These are phyloP conservation scores for Ia io DNA, from an alignment of 2,113 vertebrate genomes.

Conservation along the genomic window DNA sequence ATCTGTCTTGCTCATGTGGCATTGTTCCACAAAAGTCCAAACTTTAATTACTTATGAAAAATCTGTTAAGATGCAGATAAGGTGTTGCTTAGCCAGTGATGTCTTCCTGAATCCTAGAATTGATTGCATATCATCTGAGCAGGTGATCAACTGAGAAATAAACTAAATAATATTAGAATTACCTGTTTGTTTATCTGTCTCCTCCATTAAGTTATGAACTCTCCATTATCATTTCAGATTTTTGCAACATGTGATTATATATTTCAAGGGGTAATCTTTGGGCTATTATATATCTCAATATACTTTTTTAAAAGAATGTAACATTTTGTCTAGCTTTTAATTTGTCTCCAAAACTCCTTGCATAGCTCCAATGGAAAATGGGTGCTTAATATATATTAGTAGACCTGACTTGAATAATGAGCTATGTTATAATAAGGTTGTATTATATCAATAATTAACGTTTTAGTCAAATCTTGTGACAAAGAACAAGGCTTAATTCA, in stretches of 20 bases:
- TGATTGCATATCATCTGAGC: background rate
- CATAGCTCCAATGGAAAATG: background rate
- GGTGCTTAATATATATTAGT: conserved; percentile 41
- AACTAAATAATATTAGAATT: background rate
- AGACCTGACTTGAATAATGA: conserved; percentile 62
- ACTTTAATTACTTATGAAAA: background rate
- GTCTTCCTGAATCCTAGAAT: background rate
- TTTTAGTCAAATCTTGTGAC: conserved; percentile 59
- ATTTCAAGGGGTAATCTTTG: background rate
- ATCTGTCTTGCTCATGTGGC: rapidly evolving
- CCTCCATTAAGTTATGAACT: background rate
- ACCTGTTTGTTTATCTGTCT: too few relatives aligned
- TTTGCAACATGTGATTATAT: background rate
- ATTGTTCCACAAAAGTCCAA: background rate
- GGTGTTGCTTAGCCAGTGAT: too few relatives aligned
- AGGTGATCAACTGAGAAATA: background rate
- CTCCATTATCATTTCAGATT: background rate
- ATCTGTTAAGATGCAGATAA: background rate
- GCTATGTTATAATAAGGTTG: conserved; percentile 58
- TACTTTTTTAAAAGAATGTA: background rate
- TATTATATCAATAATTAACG: conserved; percentile 73
- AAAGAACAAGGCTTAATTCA: conserved; percentile 50
- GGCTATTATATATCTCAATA: background rate
- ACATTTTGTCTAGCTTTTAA: conserved; percentile 7
- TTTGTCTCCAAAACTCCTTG: background rate